Conservation (phyloP, 2,888 invertebrate species). For the Mythimna albipuncta region DNA sequence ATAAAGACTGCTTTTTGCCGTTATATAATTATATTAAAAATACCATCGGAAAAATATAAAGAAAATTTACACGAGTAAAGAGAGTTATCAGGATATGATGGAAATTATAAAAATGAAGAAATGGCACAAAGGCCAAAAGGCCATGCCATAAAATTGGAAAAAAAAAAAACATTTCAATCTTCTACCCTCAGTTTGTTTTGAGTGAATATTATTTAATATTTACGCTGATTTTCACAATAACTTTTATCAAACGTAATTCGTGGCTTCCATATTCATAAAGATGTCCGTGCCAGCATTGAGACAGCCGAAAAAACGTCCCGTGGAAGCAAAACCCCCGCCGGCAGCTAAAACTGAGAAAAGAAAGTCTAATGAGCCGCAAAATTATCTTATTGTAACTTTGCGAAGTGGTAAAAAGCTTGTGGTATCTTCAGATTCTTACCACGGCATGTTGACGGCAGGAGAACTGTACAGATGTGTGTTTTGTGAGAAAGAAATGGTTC, state of each 20-base stretch:
- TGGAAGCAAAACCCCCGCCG: conserved; percentile 29
- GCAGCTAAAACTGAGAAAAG: neutral
- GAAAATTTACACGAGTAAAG: no score
- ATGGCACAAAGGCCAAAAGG: no score
- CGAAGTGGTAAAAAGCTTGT: conserved; percentile 76
- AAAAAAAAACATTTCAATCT: conserved; percentile 28
- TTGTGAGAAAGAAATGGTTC: conserved; percentile 71
- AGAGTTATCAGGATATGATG: no score
- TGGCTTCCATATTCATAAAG: neutral
- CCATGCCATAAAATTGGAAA: no score
- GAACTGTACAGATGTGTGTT: conserved; percentile 76
- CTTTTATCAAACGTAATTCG: neutral
- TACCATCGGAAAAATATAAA: no score
- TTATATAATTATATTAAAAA: no score
- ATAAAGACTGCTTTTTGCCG: no score
- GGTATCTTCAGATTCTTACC: conserved; percentile 77
- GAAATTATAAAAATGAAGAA: no score
- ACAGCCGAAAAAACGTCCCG: conserved; percentile 67
- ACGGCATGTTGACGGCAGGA: conserved; percentile 75
- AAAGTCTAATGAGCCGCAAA: conserved; percentile 40
- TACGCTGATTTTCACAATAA: neutral
- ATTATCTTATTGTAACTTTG: conserved; percentile 76
- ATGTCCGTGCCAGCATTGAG: conserved; percentile 74
- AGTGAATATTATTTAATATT: neutral
- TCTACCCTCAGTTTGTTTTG: conserved; percentile 22